phyloP scores from a whole-genome alignment of 2,113 vertebrate species.

The Strix aluco region DNA sequence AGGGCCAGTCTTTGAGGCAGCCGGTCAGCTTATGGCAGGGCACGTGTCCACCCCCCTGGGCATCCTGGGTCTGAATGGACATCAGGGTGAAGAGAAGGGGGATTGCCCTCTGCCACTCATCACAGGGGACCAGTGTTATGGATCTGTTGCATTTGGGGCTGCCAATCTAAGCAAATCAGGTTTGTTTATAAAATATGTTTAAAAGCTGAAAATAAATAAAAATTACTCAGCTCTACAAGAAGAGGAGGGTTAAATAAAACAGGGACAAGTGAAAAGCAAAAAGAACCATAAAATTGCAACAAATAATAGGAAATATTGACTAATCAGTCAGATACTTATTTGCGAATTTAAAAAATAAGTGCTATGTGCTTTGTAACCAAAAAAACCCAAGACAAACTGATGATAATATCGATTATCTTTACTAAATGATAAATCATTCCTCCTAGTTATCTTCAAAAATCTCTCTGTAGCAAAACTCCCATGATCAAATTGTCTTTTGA shows the following conservation, averaged over 20 bases:
- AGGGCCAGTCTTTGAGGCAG: background rate
- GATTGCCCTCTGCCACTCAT: background rate
- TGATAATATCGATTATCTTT: background rate
- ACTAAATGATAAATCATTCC: background rate
- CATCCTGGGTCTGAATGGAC: accelerated
- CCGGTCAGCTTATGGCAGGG: background rate
- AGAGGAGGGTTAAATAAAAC: background rate
- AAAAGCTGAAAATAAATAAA: background rate
- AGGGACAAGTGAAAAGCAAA: background rate
- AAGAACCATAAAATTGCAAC: background rate
- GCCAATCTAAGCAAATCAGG: background rate
- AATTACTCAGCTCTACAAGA: background rate
- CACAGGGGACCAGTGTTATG: background rate
- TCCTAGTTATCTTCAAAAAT: background rate
- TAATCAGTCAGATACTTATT: background rate
- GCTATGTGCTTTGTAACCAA: background rate
- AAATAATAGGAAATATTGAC: background rate
- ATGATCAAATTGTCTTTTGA: background rate
- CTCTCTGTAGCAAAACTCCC: background rate
- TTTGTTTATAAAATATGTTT: background rate
- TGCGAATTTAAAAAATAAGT: background rate
- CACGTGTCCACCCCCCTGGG: accelerated
- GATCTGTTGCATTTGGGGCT: background rate
- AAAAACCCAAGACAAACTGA: background rate
- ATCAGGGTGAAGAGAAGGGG: accelerated